Evolutionary conservation across 2,113 vertebrate species (phyloP), one percentile per base, ranked within the genome.

Genomic region (Propithecus coquereli): DNA sequence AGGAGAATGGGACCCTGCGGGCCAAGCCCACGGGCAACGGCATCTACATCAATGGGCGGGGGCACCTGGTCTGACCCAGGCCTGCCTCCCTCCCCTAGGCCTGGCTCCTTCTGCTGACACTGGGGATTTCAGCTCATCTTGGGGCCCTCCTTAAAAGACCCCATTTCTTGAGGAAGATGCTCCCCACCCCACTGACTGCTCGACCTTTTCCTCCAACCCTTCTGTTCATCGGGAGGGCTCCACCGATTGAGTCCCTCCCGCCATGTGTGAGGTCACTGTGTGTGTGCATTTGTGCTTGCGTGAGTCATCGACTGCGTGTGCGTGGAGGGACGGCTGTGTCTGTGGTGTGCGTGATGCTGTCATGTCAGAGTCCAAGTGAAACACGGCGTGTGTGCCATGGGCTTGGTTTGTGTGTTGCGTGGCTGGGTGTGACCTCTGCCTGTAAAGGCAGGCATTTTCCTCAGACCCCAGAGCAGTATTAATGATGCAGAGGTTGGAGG

Each of bases 11-110:
- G 0, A 94, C 98, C 43, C 98, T 99, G 47, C 98, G 99, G 84
- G 99, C 99, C 54, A 99, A 98, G 74, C 98, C 98, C 27, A 98
- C 98, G 27, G 97, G 97, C 95, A 99, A 99, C 0, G 99, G 98
- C 85, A 99, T 99, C 80, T 98, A 99, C 95, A 98, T 99, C 97
- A 99, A 99, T 0, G 98, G 99, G n/a, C 98, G 98, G 71, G 96
- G 98, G 6, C 99, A 99, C 94, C 95, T 99, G 77, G 98, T 99
- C 97, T 99, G 98, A 98, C 96, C 90, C 86, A 54, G 96, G 97
- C 82, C 50, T 63, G 71, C 81, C 96, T 95, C 94, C 7, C 50
- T 87, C 79, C 87, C 91, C 65, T 18, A 22, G 45, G 66, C 94
- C 87, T 16, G 81, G 71, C 90, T 84, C 85, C 92, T 82, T 96